Percentiles rank a stretch among this genome's conserved stretches.
These are phyloP conservation scores for Porites divaricata DNA, from an alignment of 92 coral and sea anemone species.

Conservation along the genomic window DNA sequence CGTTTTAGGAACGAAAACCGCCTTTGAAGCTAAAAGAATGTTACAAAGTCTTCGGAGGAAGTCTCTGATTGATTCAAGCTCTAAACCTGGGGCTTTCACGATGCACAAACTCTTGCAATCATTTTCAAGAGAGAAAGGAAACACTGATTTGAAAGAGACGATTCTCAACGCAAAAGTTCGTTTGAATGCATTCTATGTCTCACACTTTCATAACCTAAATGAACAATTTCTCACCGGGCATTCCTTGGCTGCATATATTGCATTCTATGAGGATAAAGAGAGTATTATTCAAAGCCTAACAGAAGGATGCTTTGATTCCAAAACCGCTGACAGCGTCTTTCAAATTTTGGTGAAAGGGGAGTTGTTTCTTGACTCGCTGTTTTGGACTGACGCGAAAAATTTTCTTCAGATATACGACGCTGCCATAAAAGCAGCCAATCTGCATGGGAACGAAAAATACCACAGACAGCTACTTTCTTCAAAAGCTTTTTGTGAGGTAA, in stretches of 20 bases:
- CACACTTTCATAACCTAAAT: slow-evolving; percentile 1
- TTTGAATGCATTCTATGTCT: background rate
- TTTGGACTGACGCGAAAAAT: background rate
- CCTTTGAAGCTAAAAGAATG: background rate
- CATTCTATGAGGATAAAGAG: background rate
- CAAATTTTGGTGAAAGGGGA: background rate
- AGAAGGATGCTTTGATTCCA: background rate
- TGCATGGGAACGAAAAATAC: background rate
- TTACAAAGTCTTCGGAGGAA: slow-evolving; percentile 26
- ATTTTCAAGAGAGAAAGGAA: slow-evolving; percentile 30
- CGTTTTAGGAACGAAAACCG: slow-evolving; percentile 6
- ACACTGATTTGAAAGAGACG: slow-evolving; percentile 14
- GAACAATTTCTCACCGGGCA: slow-evolving; percentile 8
- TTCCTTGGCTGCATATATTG: background rate
- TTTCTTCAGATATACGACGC: background rate
- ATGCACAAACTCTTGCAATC: slow-evolving; percentile 33
- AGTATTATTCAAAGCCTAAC: background rate
- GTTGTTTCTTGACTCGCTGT: background rate
- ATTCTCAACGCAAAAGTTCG: background rate
- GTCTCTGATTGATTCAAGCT: slow-evolving; percentile 15
- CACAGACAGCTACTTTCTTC: background rate
- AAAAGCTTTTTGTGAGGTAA: background rate
- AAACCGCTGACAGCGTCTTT: background rate
- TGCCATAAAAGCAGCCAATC: slow-evolving; percentile 4
- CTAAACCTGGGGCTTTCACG: background rate